phyloP scores from a whole-genome alignment of 2,113 vertebrate genomes.

The Struthio camelus region DNA sequence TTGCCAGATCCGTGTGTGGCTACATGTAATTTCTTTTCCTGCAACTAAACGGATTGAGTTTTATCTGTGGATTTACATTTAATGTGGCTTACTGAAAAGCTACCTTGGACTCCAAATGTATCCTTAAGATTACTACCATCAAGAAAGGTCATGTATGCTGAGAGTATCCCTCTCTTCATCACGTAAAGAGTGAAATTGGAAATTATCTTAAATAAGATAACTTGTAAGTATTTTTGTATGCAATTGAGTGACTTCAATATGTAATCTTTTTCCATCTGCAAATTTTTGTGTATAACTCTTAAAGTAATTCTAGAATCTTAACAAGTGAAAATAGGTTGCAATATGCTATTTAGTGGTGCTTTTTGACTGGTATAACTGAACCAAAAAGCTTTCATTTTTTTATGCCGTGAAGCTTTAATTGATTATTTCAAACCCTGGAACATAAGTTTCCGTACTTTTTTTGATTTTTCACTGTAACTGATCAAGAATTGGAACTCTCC shows the following conservation, averaged over 20 bases:
- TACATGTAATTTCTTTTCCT: not conserved
- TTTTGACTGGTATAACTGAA: not conserved
- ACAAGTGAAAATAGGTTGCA: not conserved
- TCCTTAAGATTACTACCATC: not conserved
- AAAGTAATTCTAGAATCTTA: not conserved
- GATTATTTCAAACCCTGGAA: not conserved
- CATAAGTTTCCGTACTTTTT: not conserved
- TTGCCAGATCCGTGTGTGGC: not conserved
- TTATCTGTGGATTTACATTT: not conserved
- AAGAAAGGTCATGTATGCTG: not conserved
- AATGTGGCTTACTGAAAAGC: not conserved
- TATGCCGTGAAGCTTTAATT: not conserved
- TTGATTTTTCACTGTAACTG: not conserved
- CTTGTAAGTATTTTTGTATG: not conserved
- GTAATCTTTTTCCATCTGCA: not conserved
- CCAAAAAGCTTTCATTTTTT: not conserved
- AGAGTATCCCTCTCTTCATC: not conserved
- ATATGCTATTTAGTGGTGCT: not conserved
- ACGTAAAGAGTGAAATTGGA: not conserved
- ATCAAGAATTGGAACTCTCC: not conserved
- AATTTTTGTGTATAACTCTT: not conserved
- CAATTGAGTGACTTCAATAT: not conserved
- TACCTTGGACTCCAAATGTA: not conserved
- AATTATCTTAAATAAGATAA: not conserved
- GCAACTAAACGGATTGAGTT: not conserved